phyloP scores from a whole-genome alignment of 53 echinoderm and acorn worm species.

The Temnopleurus reevesii region DNA sequence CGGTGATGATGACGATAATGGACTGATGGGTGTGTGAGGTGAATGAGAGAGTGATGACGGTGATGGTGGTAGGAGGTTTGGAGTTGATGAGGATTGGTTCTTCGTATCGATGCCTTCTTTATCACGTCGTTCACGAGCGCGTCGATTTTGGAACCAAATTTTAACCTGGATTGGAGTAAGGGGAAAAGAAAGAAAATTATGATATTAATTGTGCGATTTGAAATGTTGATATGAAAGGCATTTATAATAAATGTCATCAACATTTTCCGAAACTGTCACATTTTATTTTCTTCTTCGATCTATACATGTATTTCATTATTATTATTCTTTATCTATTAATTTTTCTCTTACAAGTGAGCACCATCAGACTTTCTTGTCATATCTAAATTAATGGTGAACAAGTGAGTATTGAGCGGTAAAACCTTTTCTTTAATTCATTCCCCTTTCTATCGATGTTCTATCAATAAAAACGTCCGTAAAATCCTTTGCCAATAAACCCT shows the following conservation, averaged over 20 bases:
- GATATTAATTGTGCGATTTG: neutral
- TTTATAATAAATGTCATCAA: no score
- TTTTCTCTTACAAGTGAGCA: no score
- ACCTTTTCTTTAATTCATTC: constrained; percentile 4
- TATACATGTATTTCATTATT: no score
- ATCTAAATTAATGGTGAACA: neutral
- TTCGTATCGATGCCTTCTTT: constrained; percentile 82
- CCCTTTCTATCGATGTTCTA: neutral
- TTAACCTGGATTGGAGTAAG: constrained; percentile 76
- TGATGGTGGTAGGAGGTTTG: constrained; percentile 51
- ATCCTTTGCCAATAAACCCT: constrained; percentile 11
- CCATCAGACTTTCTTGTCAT: neutral
- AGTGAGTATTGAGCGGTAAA: neutral
- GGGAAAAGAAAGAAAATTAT: constrained; percentile 2
- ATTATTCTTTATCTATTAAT: no score
- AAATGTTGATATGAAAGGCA: no score
- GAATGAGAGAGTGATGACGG: constrained; percentile 60
- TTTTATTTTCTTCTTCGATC: no score
- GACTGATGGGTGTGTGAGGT: constrained; percentile 63
- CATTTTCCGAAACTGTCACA: no score
- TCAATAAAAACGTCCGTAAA: constrained; percentile 37
- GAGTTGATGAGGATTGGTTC: constrained; percentile 57
- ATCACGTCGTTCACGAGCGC: constrained; percentile 87
- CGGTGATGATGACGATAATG: constrained; percentile 57
- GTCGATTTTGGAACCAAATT: constrained; percentile 95